Evolutionary conservation across 2,888 invertebrate species (phyloP), one percentile per base, ranked within the genome.

Genomic region (Heliconius ismenius): DNA sequence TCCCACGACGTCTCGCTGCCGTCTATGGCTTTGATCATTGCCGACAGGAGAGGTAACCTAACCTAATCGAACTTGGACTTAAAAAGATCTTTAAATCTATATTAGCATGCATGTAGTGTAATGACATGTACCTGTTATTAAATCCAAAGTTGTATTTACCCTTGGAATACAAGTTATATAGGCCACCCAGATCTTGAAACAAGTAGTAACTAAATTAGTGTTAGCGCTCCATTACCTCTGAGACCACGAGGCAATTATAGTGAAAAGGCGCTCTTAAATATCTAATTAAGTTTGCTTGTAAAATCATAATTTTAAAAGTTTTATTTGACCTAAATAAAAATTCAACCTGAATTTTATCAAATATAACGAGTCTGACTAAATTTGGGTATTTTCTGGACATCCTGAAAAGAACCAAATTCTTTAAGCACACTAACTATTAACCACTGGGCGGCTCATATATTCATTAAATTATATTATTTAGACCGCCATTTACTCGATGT

Each of bases 391-490:
- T 58, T 58, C 36, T 70, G 54, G 58, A 9, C 32, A 21, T 18
- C 28, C 21, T 13, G n/a, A n/a, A 58, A n/a, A 10, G 1, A 58
- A 21, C 9, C n/a, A 58, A 4, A 4, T 26, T 69, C 28, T 32
- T 32, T 54, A n/a, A n/a, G 69, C 21, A 65, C 32, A 58, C 65
- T 76, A 76, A 76, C 65, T 54, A 39, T 60, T 39, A 26, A 49
- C 72, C 72, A 58, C 43, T 58, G 28, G 26, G 26, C 26, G 39
- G 32, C 82, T 84, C 81, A 83, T 81, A 81, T 79, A 78, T 81
- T 78, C 76, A 76, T 76, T 79, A 78, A 79, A 81, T 79, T 79
- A 79, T 73, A 76, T 76, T 79, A 78, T 79, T 76, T 74, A 78
- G 78, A 32, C 77, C 70, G 39, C 77, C 78, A 81, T 78, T 78